phyloP scores from a whole-genome alignment of 2,113 vertebrate species.

The Tenebrosternarchus preto region DNA sequence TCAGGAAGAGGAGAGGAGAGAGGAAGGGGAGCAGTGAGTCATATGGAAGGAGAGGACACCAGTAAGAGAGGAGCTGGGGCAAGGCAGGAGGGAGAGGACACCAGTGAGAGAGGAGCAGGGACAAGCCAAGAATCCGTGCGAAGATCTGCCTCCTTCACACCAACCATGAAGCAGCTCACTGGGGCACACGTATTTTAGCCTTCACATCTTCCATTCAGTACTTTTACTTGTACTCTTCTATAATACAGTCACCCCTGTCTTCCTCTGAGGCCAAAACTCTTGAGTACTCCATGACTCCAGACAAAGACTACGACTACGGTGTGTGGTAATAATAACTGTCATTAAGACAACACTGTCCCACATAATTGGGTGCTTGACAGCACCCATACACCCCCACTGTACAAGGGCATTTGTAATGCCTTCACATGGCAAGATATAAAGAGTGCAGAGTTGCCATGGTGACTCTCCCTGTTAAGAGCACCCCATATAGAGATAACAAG shows the following conservation, averaged over 20 bases:
- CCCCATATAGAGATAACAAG: constrained; percentile 9
- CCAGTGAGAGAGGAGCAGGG: constrained; percentile 33
- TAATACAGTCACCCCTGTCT: not conserved
- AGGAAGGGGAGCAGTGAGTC: constrained; percentile 6
- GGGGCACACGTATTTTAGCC: too few relatives aligned
- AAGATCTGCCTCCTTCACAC: not conserved
- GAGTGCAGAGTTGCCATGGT: constrained; percentile 19
- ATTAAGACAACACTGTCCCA: not conserved
- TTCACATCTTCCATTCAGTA: not conserved
- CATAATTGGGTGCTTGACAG: constrained; percentile 21
- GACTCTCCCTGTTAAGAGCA: constrained; percentile 16
- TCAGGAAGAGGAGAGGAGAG: constrained; percentile 75
- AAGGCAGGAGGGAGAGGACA: constrained; percentile 17
- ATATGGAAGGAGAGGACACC: constrained; percentile 28
- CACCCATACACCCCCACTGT: not conserved
- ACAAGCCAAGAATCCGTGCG: not conserved
- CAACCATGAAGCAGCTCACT: not conserved
- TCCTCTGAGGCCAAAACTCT: not conserved
- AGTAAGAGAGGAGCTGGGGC: constrained; percentile 27
- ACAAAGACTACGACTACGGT: not conserved
- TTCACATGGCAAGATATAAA: not conserved
- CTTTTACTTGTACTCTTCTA: not conserved
- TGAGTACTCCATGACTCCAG: not conserved
- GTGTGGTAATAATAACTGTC: constrained; percentile 4
- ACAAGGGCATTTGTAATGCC: not conserved